Evolutionary conservation across 2,888 invertebrate species (phyloP).

Genomic region (Cerastis rubricosa): DNA sequence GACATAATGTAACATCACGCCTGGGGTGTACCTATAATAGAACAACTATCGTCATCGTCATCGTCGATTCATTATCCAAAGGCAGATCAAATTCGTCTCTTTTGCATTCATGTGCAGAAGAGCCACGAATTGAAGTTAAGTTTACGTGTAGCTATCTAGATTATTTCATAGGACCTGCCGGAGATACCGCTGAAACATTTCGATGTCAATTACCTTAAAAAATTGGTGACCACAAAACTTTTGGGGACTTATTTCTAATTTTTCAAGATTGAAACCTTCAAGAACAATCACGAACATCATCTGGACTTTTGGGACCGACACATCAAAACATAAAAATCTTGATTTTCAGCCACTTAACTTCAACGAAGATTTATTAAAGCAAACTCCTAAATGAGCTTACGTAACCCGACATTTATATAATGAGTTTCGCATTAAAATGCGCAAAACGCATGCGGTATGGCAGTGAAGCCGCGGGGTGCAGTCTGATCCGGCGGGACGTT

Average conservation of each 20-base stretch:
- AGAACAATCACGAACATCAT: not conserved
- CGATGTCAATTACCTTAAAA: not conserved
- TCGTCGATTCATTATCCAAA: not conserved
- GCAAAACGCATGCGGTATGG: constrained; percentile 64
- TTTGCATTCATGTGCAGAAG: not conserved
- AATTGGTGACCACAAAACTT: not conserved
- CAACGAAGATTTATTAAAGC: constrained; percentile 29
- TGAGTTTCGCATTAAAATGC: constrained; percentile 47
- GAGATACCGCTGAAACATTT: not conserved
- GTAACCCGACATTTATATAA: constrained; percentile 17
- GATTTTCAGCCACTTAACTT: not conserved
- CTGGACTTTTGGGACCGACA: not conserved
- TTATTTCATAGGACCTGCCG: not conserved
- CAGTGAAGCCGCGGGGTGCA: constrained; percentile 66
- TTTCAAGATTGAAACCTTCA: not conserved
- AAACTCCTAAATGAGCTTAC: constrained; percentile 35
- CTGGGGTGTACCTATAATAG: not conserved
- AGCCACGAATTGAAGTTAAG: not conserved
- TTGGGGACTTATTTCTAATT: not conserved
- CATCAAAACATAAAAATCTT: not conserved
- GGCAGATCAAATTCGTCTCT: not conserved
- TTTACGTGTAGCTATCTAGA: not conserved
- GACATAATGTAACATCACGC: not conserved
- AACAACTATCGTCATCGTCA: not conserved
- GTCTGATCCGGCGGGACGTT: constrained; percentile 49